Base-by-base conservation (phyloP, 1,140 invertebrate species). In the Sitophilus oryzae region DNA sequence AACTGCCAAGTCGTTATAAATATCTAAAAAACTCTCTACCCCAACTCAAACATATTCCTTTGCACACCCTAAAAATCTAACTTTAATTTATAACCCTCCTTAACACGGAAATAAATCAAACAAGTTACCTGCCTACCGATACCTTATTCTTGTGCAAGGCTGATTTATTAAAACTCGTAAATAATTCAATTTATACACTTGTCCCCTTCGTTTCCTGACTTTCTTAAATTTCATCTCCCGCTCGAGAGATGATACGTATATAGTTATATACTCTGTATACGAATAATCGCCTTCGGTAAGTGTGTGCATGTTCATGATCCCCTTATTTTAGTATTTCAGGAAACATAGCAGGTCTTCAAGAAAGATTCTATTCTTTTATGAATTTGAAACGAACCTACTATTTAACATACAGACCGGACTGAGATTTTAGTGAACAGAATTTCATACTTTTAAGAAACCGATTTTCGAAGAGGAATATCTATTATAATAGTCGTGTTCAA, bases 131-230 rank as follows among this genome's bases (percentile, higher is more conserved):
- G 49, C 23, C 49, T 43, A 42, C 41, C 38, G 49, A 43, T 52
- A 42, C 15, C 43, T 43, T 18, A 35, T 43, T 42, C 38, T 18
- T 30, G 35, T 42, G 34, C 38, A 35, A 43, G 42, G 19, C 42
- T 47, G 52, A 55, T 55, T 55, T 55, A 55, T 55, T 55, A 56
- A 49, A 37, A 46, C 45, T 30, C 30, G 50, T 56, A 56, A 56
- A 56, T 56, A 56, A 56, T 56, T 56, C 54, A 55, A 55, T 55
- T 55, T 48, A 55, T 55, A 55, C 52, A 56, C 54, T 56, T 56
- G 54, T 50, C 20, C 34, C 47, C 52, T 34, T 50, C 38, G 11
- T 40, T 19, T 47, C 34, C 36, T 42, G 44, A 48, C 46, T 55
- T 55, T 56, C 54, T 56, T 50, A 50, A 56, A 56, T 56, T 56